phyloP scores from a whole-genome alignment of 2,797 vertebrate species.

The Betta splendens region DNA sequence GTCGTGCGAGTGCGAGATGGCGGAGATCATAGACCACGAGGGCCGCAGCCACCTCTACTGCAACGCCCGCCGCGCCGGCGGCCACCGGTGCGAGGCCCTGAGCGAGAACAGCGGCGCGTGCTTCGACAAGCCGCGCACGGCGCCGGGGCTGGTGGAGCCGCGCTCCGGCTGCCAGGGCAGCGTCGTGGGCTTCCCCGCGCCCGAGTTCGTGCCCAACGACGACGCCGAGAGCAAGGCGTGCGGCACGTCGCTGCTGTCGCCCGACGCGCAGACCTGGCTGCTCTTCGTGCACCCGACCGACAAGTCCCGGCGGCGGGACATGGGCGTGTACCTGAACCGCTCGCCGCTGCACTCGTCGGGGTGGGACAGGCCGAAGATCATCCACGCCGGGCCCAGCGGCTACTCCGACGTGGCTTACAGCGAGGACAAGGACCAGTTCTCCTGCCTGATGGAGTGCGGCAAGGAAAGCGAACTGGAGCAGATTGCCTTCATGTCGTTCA shows the following conservation, averaged over 20 bases:
- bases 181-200: constrained; percentile 85
- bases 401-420: constrained; percentile 90
- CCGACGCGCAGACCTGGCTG: constrained; percentile 80
- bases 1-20: constrained; percentile 90
- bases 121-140: constrained; percentile 76
- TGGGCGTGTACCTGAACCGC: constrained; percentile 89
- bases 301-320: constrained; percentile 74
- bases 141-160: constrained; percentile 78
- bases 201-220: constrained; percentile 53
- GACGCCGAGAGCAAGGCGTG: constrained; percentile 62
- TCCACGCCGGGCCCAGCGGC: constrained; percentile 86
- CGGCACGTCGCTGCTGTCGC: constrained; percentile 59
- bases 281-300: constrained; percentile 89
- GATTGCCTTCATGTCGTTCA: constrained; percentile 83
- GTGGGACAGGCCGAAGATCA: constrained; percentile 86
- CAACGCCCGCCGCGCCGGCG: constrained; percentile 81
- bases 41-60: constrained; percentile 84
- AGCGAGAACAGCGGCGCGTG: constrained; percentile 77
- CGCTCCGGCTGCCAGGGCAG: constrained; percentile 89
- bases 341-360: constrained; percentile 73
- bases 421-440: constrained; percentile 79
- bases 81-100: constrained; percentile 83
- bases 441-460: constrained; percentile 90
- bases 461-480: constrained; percentile 79
- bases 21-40: constrained; percentile 78